Conservation (phyloP, 2,888 invertebrate species). For the Archips xylosteana region DNA sequence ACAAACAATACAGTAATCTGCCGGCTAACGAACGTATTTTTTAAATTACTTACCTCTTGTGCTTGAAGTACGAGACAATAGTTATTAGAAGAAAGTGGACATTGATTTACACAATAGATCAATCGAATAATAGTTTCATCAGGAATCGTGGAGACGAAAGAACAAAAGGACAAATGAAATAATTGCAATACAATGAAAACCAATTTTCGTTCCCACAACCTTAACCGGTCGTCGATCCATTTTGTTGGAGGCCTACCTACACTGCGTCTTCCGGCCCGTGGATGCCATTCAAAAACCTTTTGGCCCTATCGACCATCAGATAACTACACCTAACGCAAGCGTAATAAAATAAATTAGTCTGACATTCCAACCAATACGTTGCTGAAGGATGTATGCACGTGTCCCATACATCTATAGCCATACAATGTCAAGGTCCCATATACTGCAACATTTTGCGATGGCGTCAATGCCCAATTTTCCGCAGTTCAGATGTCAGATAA, state of each 20-base stretch:
- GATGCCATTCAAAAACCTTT: too few relatives aligned
- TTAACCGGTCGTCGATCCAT: too few relatives aligned
- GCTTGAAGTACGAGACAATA: background rate
- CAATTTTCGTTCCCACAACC: too few relatives aligned
- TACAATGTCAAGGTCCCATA: background rate
- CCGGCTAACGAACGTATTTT: background rate
- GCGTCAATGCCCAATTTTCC: background rate
- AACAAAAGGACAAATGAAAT: background rate
- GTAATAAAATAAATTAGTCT: too few relatives aligned
- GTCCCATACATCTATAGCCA: background rate
- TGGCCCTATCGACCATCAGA: too few relatives aligned
- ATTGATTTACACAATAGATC: background rate
- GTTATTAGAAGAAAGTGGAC: background rate
- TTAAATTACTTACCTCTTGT: background rate
- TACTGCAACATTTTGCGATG: background rate
- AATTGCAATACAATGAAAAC: too few relatives aligned
- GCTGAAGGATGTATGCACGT: too few relatives aligned
- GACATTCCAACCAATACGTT: too few relatives aligned
- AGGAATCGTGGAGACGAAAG: background rate
- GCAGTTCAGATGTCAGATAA: background rate
- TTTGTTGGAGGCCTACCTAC: too few relatives aligned
- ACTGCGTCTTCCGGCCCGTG: too few relatives aligned
- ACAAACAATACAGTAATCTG: slow-evolving; percentile 3
- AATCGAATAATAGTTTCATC: background rate
- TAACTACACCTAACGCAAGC: too few relatives aligned